A percentile compares a stretch with the other conserved stretches of the same genome.
Conservation (phyloP, 2,113 vertebrate genomes). For the Bos taurus region ARS-UCD2.0 NC_037348.1:18024501-18025000, state of each 20-base stretch:
- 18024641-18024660: background rate
- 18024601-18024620: rapidly evolving
- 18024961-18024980: background rate
- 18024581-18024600: background rate
- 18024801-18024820: background rate
- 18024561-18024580: background rate
- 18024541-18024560: background rate
- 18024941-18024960: background rate
- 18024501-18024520: background rate
- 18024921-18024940: background rate
- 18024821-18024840: background rate
- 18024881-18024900: background rate
- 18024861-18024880: background rate
- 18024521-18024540: background rate
- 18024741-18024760: background rate
- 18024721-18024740: background rate
- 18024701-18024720: background rate
- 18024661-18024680: background rate
- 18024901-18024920: background rate
- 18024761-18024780: background rate
- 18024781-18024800: background rate
- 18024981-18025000: background rate
- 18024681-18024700: background rate
- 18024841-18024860: background rate
- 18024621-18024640: no score